A percentile compares a stretch with the other conserved stretches of the same genome.
Conservation (phyloP, 2,113 vertebrate genomes). For the Megaceryle maxima region DNA sequence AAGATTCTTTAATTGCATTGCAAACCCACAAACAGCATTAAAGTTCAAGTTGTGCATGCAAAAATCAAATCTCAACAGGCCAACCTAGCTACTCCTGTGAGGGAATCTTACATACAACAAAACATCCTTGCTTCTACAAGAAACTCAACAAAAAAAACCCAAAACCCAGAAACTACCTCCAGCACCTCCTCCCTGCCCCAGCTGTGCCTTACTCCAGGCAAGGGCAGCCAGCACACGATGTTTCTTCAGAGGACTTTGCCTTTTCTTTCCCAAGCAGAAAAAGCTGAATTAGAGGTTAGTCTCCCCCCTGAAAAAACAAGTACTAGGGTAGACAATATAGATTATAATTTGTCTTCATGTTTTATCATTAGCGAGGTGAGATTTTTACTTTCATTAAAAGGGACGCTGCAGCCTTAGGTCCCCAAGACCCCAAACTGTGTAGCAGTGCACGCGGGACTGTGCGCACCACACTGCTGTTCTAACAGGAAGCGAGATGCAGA, state of each 20-base stretch:
- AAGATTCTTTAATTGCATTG: background rate
- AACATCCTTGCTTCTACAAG: background rate
- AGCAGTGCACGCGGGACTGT: background rate
- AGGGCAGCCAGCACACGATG: background rate
- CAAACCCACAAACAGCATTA: background rate
- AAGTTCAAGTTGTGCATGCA: background rate
- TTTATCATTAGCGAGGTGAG: background rate
- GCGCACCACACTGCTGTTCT: background rate
- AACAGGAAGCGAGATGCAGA: background rate
- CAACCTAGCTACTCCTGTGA: background rate
- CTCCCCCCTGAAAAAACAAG: background rate
- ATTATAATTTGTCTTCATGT: background rate
- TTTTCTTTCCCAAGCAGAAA: background rate
- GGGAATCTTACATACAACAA: background rate
- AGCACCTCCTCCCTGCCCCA: too few relatives aligned
- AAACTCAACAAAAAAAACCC: background rate
- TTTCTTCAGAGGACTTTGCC: background rate
- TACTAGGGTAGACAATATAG: background rate
- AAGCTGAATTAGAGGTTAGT: background rate
- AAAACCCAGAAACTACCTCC: background rate
- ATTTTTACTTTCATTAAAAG: background rate
- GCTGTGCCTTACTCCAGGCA: background rate
- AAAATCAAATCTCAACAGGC: background rate
- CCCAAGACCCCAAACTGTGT: background rate
- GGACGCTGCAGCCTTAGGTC: background rate